phyloP scores from a whole-genome alignment of 2,113 vertebrate species.

The Struthio camelus region DNA sequence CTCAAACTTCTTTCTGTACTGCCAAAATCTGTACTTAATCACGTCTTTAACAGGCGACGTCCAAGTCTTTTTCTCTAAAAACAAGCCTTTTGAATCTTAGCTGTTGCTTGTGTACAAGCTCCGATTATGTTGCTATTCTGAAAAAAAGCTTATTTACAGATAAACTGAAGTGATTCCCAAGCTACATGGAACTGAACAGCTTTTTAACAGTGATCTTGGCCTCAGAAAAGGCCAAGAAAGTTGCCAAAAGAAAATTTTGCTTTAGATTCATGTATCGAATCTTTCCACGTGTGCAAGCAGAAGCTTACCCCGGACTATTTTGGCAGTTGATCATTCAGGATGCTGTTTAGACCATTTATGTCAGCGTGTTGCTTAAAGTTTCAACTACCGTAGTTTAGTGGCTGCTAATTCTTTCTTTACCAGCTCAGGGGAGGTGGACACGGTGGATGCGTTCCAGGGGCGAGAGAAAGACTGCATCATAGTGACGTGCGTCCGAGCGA shows the following conservation, averaged over 20 bases:
- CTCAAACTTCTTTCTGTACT: background rate
- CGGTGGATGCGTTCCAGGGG: constrained; percentile 88
- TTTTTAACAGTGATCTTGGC: background rate
- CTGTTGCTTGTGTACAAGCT: background rate
- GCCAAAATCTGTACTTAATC: background rate
- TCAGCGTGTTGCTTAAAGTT: background rate
- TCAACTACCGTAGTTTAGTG: background rate
- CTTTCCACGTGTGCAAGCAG: background rate
- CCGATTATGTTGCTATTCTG: background rate
- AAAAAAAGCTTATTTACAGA: background rate
- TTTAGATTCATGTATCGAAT: background rate
- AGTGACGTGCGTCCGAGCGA: constrained; percentile 86
- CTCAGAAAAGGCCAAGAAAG: background rate
- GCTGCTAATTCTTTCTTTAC: background rate
- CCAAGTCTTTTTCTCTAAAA: background rate
- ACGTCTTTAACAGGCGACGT: background rate
- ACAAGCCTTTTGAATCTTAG: background rate
- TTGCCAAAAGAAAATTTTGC: background rate
- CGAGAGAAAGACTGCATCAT: constrained; percentile 89
- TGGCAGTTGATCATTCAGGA: background rate
- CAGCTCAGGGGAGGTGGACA: constrained; percentile 83
- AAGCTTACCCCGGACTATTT: background rate
- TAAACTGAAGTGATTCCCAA: background rate
- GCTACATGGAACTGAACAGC: background rate
- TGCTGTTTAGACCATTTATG: background rate